Conservation (phyloP, 2,113 vertebrate genomes). For the Callocephalon fimbriatum region DNA sequence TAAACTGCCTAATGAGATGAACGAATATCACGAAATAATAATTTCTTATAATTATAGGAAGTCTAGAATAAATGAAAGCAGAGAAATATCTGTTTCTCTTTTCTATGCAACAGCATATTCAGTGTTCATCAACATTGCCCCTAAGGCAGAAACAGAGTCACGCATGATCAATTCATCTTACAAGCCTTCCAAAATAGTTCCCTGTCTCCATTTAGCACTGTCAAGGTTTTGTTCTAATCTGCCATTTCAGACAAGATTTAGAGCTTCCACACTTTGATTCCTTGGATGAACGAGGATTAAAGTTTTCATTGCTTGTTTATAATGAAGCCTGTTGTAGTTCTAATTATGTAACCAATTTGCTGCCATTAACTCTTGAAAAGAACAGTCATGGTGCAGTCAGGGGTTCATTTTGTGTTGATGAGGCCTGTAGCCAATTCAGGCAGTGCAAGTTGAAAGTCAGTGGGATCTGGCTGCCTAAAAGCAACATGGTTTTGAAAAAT, state of each 20-base stretch:
- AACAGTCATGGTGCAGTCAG: neutral
- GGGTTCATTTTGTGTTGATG: neutral
- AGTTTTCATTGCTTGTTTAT: constrained; percentile 24
- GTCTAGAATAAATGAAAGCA: constrained; percentile 31
- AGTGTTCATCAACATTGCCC: constrained; percentile 13
- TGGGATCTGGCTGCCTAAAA: neutral
- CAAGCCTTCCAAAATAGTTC: constrained; percentile 44
- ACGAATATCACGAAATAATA: constrained; percentile 3
- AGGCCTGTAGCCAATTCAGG: neutral
- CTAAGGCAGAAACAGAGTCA: constrained; percentile 20
- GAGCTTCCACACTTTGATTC: constrained; percentile 49
- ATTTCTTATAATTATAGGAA: constrained; percentile 54
- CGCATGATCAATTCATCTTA: constrained; percentile 62
- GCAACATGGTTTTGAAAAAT: neutral
- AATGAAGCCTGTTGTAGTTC: constrained; percentile 15
- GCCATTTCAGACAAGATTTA: constrained; percentile 59
- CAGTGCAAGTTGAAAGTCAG: neutral
- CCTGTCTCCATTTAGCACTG: constrained; percentile 33
- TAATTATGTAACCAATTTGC: constrained; percentile 15
- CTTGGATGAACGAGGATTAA: constrained; percentile 14
- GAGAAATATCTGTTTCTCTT: constrained; percentile 22
- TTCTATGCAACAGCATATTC: constrained; percentile 10
- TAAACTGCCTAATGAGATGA: constrained; percentile 40
- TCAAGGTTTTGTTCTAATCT: constrained; percentile 57
- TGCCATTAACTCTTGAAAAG: constrained; percentile 37